These are phyloP conservation scores for Miniopterus natalensis DNA, from an alignment of 2,113 vertebrate species.

Conservation along the genomic window DNA sequence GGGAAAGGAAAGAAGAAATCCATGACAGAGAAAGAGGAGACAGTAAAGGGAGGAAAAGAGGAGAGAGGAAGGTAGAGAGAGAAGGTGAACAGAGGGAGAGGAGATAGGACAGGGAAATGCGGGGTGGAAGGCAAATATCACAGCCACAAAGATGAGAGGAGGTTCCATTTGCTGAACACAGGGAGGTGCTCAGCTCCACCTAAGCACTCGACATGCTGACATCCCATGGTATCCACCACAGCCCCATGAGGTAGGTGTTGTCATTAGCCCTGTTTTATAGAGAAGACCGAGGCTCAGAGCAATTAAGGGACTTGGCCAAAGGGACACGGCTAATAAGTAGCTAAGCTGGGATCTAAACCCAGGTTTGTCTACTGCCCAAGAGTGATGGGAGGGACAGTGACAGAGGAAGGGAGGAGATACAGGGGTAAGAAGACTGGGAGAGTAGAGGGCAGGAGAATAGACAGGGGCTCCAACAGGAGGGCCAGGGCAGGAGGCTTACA, in stretches of 20 bases:
- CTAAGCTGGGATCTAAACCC: background rate
- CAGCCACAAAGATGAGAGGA: background rate
- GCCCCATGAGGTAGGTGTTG: background rate
- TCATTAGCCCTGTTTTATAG: background rate
- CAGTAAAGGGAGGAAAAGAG: background rate
- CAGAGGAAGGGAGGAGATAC: background rate
- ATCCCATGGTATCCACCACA: background rate
- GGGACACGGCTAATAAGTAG: background rate
- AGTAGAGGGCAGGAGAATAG: background rate
- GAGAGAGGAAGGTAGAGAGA: background rate
- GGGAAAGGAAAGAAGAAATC: background rate
- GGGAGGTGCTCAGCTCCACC: background rate
- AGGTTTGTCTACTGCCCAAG: background rate
- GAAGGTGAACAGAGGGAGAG: background rate
- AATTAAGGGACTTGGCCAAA: background rate
- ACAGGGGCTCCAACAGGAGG: background rate
- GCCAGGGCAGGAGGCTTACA: constrained; percentile 55
- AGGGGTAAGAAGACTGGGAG: background rate
- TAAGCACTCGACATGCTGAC: background rate
- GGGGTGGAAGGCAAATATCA: background rate
- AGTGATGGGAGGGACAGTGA: background rate
- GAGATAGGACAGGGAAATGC: background rate
- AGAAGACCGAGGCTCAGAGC: background rate
- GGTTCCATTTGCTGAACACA: background rate
- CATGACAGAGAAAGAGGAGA: background rate